Evolutionary conservation across 2,888 invertebrate species (phyloP), one percentile per base, ranked within the genome.

Genomic region (Heliconius charithonia): DNA sequence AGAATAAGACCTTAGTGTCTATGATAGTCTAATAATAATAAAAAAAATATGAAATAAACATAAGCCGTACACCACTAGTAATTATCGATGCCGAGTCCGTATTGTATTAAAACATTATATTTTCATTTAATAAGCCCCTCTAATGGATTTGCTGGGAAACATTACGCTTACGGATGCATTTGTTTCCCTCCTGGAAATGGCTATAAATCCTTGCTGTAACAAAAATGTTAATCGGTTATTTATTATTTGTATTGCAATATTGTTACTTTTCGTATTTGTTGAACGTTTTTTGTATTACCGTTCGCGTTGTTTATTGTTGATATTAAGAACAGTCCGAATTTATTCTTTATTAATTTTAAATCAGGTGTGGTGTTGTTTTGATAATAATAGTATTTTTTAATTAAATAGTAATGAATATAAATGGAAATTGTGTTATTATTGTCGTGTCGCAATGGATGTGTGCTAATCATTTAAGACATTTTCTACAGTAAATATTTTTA

Each of bases 161-260:
- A 75, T 77, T 72, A 77, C 78, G 75, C 22, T 67, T 25, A 67
- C 80, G 81, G 77, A 80, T 77, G 75, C 74, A 75, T 74, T 75
- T 75, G 32, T 75, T 74, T 73, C 74, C 78, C 76, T 80, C 78
- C 80, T 78, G 81, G 78, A 81, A 81, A 73, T 27, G 56, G 37
- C 32, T 71, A 56, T 71, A 56, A 71, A 71, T n/a, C 56, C n/a
- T 19, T 32, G 16, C n/a, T 67, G 67, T 56, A 56, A 56, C 56
- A 29, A 56, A 71, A 71, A 25, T 71, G 29, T 56, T 51, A 56
- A 56, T 56, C 29, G 56, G 32, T 71, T 71, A 22, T 37, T 76
- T 59, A 76, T 41, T 27, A 62, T 41, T n/a, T 27, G 25, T 27
- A 63, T 67, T 67, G 37, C 66, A 67, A 37, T 32, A 37, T 66